A percentile compares a stretch with the other conserved stretches of the same genome.
phyloP scores from a whole-genome alignment of 2,888 invertebrate species.

The Frankliniella intonsa region DNA sequence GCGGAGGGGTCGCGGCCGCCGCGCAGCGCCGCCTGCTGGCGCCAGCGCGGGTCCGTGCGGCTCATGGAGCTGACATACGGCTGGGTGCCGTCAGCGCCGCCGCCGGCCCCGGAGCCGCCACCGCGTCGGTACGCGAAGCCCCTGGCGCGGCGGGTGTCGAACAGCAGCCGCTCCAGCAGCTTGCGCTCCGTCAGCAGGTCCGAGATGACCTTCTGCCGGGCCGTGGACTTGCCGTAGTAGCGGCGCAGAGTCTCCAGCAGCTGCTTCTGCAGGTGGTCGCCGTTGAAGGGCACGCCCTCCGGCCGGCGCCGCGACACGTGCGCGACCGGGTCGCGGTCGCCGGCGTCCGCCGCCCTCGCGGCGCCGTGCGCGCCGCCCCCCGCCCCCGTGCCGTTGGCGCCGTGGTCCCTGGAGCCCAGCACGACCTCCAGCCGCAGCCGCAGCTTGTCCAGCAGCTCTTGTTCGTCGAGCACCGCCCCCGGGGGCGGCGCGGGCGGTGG shows the following conservation, averaged over 20 bases:
- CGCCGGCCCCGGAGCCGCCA: conserved; percentile 48
- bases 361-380: conserved; percentile 31
- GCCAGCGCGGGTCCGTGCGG: conserved; percentile 35
- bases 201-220: conserved; percentile 64
- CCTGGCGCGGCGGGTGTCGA: conserved; percentile 65
- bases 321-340: conserved; percentile 35
- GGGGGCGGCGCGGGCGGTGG: conserved; percentile 39
- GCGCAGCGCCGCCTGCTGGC: conserved; percentile 36
- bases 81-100: conserved; percentile 35
- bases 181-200: conserved; percentile 68
- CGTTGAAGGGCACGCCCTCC: conserved; percentile 41
- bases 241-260: conserved; percentile 62
- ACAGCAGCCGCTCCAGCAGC: conserved; percentile 66
- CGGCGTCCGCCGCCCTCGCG: conserved; percentile 33
- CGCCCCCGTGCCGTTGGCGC: conserved; percentile 35
- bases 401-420: conserved; percentile 45
- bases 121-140: conserved; percentile 49
- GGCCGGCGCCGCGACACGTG: conserved; percentile 37
- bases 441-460: conserved; percentile 60
- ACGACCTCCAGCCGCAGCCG: conserved; percentile 50
- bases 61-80: conserved; percentile 38
- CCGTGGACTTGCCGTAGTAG: conserved; percentile 61
- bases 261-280: conserved; percentile 54
- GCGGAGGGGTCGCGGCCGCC: conserved; percentile 35
- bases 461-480: conserved; percentile 51